Evolutionary conservation across 2,888 invertebrate genomes (phyloP).

Genomic region (Microctonus hyperodae): DNA sequence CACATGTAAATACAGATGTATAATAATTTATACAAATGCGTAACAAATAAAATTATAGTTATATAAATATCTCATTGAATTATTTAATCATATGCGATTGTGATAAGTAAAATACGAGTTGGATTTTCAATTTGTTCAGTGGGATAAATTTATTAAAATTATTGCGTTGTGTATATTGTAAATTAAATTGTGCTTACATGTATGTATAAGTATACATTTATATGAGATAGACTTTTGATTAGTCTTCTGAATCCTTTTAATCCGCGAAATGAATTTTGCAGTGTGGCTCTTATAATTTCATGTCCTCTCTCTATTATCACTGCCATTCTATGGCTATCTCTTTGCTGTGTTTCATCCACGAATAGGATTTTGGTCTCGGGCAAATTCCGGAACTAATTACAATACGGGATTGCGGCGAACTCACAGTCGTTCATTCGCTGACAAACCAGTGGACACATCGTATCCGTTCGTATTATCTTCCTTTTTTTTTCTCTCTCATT

Average conservation of each 20-base stretch:
- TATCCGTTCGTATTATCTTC: neutral
- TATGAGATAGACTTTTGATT: neutral
- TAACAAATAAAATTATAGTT: too few relatives aligned
- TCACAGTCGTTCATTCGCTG: neutral
- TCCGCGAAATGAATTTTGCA: neutral
- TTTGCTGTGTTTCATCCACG: neutral
- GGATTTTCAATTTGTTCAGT: too few relatives aligned
- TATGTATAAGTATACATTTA: too few relatives aligned
- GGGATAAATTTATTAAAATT: too few relatives aligned
- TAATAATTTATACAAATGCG: too few relatives aligned
- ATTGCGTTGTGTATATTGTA: neutral
- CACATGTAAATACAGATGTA: neutral
- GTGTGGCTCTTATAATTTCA: neutral
- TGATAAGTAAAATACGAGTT: too few relatives aligned
- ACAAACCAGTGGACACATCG: neutral
- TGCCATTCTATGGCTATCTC: neutral
- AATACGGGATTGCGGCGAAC: constrained; percentile 7
- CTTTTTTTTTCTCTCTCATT: neutral
- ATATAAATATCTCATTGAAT: too few relatives aligned
- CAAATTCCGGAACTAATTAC: constrained; percentile 7
- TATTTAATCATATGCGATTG: too few relatives aligned
- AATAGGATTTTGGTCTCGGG: neutral
- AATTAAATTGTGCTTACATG: neutral
- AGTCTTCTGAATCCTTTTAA: neutral
- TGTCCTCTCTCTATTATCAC: neutral